phyloP scores from a whole-genome alignment of 2,888 invertebrate genomes.

The Leptinotarsa haldemani region DNA sequence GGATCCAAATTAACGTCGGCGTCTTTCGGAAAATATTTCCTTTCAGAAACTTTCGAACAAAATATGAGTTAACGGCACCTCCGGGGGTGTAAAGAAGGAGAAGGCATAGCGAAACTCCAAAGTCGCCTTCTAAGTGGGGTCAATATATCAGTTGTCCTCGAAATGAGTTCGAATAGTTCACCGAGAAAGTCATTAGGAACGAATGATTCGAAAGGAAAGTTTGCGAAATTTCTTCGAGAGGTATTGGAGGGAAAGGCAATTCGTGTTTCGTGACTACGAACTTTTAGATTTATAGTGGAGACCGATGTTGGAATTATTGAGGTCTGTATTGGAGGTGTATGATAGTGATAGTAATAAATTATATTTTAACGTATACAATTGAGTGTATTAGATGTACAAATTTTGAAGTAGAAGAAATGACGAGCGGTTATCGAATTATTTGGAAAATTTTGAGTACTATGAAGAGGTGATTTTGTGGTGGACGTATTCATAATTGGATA shows the following conservation, averaged over 20 bases:
- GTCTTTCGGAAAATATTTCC: not conserved
- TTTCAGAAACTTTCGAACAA: not conserved
- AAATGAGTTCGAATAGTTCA: constrained; percentile 16
- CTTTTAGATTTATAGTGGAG: not conserved
- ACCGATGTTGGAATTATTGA: not conserved
- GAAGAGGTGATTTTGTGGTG: no score
- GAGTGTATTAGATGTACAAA: no score
- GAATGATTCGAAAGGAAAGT: constrained; percentile 18
- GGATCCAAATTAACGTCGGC: not conserved
- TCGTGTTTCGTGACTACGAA: not conserved
- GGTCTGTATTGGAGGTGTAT: no score
- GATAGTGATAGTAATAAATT: no score
- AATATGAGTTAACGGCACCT: not conserved
- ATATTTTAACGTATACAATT: no score
- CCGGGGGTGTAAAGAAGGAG: not conserved
- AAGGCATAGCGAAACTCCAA: not conserved
- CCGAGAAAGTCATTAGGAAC: constrained; percentile 14
- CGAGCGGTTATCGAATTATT: no score
- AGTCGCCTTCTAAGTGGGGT: constrained; percentile 16
- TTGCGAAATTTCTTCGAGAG: constrained; percentile 14
- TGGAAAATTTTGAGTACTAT: no score
- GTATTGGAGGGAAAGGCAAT: not conserved
- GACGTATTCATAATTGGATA: no score
- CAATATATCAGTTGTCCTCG: constrained; percentile 21
- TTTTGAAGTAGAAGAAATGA: no score